These are phyloP conservation scores for Ornithoptera priamus DNA, from an alignment of 2,888 invertebrate genomes.

Conservation along the genomic window DNA sequence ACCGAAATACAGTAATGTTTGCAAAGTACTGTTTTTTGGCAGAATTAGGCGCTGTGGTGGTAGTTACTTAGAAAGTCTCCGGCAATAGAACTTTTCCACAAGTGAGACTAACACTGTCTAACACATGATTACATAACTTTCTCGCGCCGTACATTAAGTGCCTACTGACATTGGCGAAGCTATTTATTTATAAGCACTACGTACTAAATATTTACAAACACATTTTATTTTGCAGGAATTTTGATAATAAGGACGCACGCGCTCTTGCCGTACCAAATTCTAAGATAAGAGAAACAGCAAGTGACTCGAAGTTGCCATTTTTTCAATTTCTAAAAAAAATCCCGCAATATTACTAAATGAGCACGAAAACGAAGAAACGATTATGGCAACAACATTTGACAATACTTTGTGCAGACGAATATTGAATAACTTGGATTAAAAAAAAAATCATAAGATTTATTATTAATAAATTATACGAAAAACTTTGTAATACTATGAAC, in stretches of 20 bases:
- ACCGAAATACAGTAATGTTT: no score
- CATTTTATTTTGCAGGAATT: constrained; percentile 25
- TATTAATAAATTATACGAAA: constrained; percentile 39
- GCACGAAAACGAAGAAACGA: constrained; percentile 27
- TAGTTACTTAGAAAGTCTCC: no score
- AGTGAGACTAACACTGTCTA: no score
- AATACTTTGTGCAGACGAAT: constrained; percentile 57
- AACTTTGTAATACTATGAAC: constrained; percentile 48
- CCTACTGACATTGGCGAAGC: constrained; percentile 20
- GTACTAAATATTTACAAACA: constrained; percentile 43
- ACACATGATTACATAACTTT: no score
- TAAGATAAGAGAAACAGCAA: background rate
- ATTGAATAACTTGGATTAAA: constrained; percentile 27
- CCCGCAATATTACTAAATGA: constrained; percentile 34
- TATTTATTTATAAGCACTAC: constrained; percentile 37
- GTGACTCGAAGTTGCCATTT: no score
- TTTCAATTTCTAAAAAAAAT: constrained; percentile 39
- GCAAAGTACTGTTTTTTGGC: no score
- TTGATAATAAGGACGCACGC: constrained; percentile 6
- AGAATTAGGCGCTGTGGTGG: no score
- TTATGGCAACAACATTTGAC: constrained; percentile 40
- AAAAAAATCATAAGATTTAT: constrained; percentile 30
- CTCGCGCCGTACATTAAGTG: background rate
- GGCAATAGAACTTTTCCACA: no score
- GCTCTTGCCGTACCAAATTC: background rate